Conservation (phyloP, 2,113 vertebrate genomes). For the Petromus typicus region DNA sequence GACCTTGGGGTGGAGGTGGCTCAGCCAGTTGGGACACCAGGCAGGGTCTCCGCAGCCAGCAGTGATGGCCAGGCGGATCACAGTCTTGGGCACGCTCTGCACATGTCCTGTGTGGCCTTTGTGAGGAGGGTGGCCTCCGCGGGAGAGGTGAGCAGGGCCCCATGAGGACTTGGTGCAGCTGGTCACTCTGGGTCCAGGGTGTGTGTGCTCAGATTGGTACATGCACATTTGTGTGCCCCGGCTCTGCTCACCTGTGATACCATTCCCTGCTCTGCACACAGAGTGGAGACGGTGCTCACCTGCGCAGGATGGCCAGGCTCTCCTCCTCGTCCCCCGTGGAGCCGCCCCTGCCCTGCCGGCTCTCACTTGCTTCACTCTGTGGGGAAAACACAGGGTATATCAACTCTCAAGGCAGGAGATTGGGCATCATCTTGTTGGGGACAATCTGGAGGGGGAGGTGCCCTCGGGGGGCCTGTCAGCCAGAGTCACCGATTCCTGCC, state of each 20-base stretch:
- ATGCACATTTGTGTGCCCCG: too few species aligned
- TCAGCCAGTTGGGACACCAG: fast-evolving
- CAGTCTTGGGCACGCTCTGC: neutral
- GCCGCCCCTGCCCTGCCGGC: conserved; percentile 88
- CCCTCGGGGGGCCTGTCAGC: neutral
- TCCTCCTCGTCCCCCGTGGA: conserved; percentile 96
- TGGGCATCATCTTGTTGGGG: neutral
- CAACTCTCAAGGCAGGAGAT: neutral
- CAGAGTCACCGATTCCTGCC: neutral
- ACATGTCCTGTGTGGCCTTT: too few species aligned
- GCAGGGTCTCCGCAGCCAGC: neutral
- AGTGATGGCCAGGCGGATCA: neutral
- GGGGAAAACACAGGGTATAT: neutral
- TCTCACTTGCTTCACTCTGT: conserved; percentile 89
- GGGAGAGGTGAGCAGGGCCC: neutral
- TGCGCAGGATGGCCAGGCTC: conserved; percentile 95
- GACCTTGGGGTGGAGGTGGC: neutral
- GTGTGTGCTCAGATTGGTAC: neutral
- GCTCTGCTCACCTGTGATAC: neutral
- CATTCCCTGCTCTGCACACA: neutral
- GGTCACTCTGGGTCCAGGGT: neutral
- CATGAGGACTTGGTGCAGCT: neutral
- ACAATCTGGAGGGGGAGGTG: neutral
- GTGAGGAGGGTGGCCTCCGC: neutral
- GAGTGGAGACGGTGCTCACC: conserved; percentile 86